Percentiles rank a stretch among this genome's conserved stretches.
These are phyloP conservation scores for Chondrosia reniformis DNA, from an alignment of 37 sponge, comb jelly and placozoan species.

Conservation along the genomic window DNA sequence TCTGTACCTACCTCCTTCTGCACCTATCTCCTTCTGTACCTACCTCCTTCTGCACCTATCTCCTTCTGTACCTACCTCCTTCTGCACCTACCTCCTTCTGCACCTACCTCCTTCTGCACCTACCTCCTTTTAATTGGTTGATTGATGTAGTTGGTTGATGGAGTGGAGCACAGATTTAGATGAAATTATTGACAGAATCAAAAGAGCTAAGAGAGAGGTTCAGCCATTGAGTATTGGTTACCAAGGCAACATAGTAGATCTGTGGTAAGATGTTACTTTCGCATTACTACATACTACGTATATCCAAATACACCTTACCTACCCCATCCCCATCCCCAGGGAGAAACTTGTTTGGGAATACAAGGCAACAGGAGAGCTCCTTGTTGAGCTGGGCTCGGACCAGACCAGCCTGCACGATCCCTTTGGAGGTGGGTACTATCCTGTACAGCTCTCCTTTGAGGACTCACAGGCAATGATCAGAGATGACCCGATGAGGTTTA, in stretches of 20 bases:
- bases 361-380: slow-evolving; percentile 79
- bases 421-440: slow-evolving; percentile 96
- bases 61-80: slow-evolving; percentile 33
- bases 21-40: background rate
- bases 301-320: background rate
- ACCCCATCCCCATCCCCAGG: slow-evolving; percentile 33
- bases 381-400: slow-evolving; percentile 93
- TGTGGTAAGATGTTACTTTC: slow-evolving; percentile 67
- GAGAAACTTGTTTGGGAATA: slow-evolving; percentile 80
- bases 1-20: too few relatives aligned
- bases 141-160: slow-evolving; percentile 85
- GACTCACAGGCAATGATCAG: slow-evolving; percentile 67
- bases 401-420: slow-evolving; percentile 99
- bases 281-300: background rate
- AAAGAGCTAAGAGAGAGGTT: slow-evolving; percentile 40
- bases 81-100: background rate
- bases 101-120: too few relatives aligned
- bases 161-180: slow-evolving; percentile 74
- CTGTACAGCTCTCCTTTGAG: slow-evolving; percentile 72
- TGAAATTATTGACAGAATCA: slow-evolving; percentile 61
- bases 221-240: slow-evolving; percentile 82
- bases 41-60: slow-evolving; percentile 22
- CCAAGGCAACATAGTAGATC: slow-evolving; percentile 88
- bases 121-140: too few relatives aligned
- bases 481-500: slow-evolving; percentile 68